Evolutionary conservation across 1,140 invertebrate species (phyloP), one percentile per base, ranked within the genome.

Genomic region (Centruroides sculpturatus): DNA sequence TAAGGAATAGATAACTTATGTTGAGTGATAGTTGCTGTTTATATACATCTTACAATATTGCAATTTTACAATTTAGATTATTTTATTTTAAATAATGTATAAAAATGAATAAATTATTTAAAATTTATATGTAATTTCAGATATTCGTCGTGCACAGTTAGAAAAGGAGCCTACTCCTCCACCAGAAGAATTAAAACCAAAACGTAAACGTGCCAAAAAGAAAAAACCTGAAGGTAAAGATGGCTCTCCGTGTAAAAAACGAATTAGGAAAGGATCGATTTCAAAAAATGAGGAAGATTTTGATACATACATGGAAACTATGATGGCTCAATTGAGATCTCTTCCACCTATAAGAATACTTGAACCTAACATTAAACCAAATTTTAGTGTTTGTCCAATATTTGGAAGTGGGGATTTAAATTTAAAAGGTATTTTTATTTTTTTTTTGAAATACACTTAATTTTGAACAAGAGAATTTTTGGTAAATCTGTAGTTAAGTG

Each of bases 241-340:
- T 60, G 12, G 5, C 11, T 36, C 56, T 46, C 48, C 61, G 10
- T 59, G 52, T 13, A 91, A 89, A 68, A 93, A 93, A 72, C 78
- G 87, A 36, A 79, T 85, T 10, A 78, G 87, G 36, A 92, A 79
- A 71, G 77, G 84, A 36, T 59, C 61, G 11, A 41, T 8, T 41
- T 57, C 68, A 3, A 86, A 88, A 68, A 77, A 87, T 12, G 87
- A 92, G 68, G 91, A 94, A 76, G 90, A 94, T 74, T 90, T 91
- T 73, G 91, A 94, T 71, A 83, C 83, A 7, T 93, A 86, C 70
- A 85, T 92, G 65, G 92, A 93, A 67, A 85, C 84, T 68, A 77
- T 95, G 41, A 86, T 94, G 81, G 77, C 78, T 35, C 90, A 95
- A 70, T 73, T 97, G 48, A 78, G 87, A 41, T 82, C 84, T 61